These are phyloP conservation scores for Sitta europaea DNA, from an alignment of 2,113 vertebrate genomes.

Conservation along the genomic window DNA sequence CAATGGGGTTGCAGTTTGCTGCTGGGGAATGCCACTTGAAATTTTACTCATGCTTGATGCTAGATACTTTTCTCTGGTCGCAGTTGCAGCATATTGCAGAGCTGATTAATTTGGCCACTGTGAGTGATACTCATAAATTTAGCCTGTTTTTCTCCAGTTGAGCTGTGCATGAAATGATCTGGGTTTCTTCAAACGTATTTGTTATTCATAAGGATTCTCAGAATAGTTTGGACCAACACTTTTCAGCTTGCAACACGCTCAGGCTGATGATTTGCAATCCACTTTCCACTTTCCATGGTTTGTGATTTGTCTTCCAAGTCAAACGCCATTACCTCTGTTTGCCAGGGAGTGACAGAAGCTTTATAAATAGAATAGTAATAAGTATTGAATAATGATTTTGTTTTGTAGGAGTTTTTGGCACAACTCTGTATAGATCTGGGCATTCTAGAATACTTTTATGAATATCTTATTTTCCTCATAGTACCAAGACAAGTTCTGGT, in stretches of 20 bases:
- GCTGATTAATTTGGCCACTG: constrained; percentile 21
- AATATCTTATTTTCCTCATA: background rate
- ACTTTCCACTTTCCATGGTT: background rate
- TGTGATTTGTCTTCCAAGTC: constrained; percentile 17
- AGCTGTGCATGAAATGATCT: constrained; percentile 10
- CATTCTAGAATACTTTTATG: background rate
- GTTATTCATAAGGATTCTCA: constrained; percentile 38
- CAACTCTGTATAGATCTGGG: background rate
- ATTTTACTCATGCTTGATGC: background rate
- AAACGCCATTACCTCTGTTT: constrained; percentile 2
- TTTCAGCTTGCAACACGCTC: background rate
- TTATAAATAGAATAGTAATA: constrained; percentile 36
- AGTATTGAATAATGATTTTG: constrained; percentile 11
- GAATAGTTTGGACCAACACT: background rate
- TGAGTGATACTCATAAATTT: constrained; percentile 22
- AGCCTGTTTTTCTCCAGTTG: constrained; percentile 1
- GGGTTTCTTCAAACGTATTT: background rate
- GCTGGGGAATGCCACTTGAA: background rate
- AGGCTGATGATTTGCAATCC: constrained; percentile 42
- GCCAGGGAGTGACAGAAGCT: constrained; percentile 13
- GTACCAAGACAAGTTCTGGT: background rate
- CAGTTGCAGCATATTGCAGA: background rate
- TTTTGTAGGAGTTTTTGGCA: constrained; percentile 11
- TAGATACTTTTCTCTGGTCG: background rate
- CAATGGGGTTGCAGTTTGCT: background rate